phyloP scores from a whole-genome alignment of 1,140 invertebrate species.

The Macrocentrus cingulum region DNA sequence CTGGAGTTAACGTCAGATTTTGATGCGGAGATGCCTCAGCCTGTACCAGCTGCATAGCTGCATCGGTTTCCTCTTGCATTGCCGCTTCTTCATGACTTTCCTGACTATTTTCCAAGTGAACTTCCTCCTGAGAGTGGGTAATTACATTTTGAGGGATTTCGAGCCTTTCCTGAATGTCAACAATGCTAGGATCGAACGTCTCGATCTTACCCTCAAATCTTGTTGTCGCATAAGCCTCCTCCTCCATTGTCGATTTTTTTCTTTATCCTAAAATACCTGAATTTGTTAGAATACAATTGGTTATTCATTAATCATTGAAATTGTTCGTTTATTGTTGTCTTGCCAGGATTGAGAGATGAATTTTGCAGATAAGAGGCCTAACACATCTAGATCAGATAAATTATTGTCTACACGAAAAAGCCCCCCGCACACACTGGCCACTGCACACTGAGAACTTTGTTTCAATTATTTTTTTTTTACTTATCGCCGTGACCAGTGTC shows the following conservation, averaged over 20 bases:
- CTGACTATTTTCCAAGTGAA: constrained; percentile 27
- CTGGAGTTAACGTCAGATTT: constrained; percentile 49
- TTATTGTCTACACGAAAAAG: too few relatives aligned
- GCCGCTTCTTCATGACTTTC: constrained; percentile 38
- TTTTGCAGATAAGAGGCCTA: constrained; percentile 14
- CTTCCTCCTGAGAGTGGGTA: constrained; percentile 26
- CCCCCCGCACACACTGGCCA: too few relatives aligned
- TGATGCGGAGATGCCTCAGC: constrained; percentile 42
- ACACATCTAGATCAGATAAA: constrained; percentile 27
- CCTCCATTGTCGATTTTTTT: constrained; percentile 25
- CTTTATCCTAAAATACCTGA: too few relatives aligned
- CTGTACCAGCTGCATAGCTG: constrained; percentile 37
- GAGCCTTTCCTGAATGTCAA: constrained; percentile 40
- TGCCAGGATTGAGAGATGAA: constrained; percentile 8
- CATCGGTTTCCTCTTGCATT: constrained; percentile 26
- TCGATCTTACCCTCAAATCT: constrained; percentile 53
- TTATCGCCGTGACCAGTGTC: too few relatives aligned
- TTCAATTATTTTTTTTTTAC: too few relatives aligned
- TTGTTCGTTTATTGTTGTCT: not conserved
- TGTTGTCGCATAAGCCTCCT: constrained; percentile 49
- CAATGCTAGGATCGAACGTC: constrained; percentile 51
- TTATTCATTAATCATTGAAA: not conserved
- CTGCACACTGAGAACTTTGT: too few relatives aligned
- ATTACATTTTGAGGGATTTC: constrained; percentile 39
- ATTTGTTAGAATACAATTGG: too few relatives aligned